phyloP scores from a whole-genome alignment of 2,888 invertebrate genomes.

The Hedya salicella region DNA sequence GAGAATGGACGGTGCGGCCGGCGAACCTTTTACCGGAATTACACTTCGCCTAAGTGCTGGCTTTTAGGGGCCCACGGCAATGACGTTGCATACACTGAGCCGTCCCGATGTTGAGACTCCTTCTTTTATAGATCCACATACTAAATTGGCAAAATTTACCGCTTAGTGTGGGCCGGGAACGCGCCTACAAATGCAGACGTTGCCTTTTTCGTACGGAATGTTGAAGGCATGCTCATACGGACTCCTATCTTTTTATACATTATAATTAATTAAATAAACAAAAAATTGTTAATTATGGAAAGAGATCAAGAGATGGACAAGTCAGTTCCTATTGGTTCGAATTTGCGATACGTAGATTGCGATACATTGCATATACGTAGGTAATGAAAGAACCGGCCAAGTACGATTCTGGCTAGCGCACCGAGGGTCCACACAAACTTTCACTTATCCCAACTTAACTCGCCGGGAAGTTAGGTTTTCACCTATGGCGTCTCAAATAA shows the following conservation, averaged over 20 bases:
- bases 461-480: too few relatives aligned
- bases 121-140: slow-evolving; percentile 44
- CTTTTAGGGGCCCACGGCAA: slow-evolving; percentile 63
- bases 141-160: slow-evolving; percentile 39
- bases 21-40: slow-evolving; percentile 79
- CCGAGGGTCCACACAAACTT: too few relatives aligned
- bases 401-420: too few relatives aligned
- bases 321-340: neutral
- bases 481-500: too few relatives aligned
- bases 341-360: too few relatives aligned
- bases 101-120: slow-evolving; percentile 45
- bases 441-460: too few relatives aligned
- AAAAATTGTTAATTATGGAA: neutral
- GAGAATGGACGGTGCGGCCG: slow-evolving; percentile 68
- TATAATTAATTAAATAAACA: slow-evolving; percentile 5
- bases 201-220: slow-evolving; percentile 37
- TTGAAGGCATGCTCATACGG: slow-evolving; percentile 13
- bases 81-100: slow-evolving; percentile 56
- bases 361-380: too few relatives aligned
- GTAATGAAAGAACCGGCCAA: too few relatives aligned
- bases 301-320: neutral
- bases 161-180: slow-evolving; percentile 33
- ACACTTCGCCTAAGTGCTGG: slow-evolving; percentile 73
- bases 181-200: slow-evolving; percentile 37
- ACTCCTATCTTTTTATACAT: neutral